phyloP scores from a whole-genome alignment of 2,113 vertebrate species.

The Nematolebias whitei region DNA sequence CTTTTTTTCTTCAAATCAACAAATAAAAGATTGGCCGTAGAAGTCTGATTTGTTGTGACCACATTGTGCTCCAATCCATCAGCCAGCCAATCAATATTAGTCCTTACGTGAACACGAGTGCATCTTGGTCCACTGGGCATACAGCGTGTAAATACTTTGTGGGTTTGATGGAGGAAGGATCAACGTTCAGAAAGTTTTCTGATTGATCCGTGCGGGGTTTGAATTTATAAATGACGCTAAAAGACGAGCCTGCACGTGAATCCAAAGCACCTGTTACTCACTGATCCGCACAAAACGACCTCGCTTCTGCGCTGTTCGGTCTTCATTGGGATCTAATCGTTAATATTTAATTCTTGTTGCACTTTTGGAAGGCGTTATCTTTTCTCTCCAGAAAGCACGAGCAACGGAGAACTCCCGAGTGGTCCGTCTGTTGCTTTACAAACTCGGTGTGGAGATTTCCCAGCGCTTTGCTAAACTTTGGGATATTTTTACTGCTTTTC shows the following conservation, averaged over 20 bases:
- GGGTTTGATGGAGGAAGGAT: not conserved
- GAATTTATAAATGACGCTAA: not conserved
- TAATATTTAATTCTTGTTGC: constrained; percentile 23
- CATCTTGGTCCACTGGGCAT: not conserved
- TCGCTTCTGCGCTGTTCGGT: not conserved
- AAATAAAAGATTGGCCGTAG: not conserved
- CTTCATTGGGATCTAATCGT: constrained; percentile 6
- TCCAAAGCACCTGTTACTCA: no score
- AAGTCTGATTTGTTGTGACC: not conserved
- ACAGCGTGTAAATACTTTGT: not conserved
- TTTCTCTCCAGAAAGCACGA: not conserved
- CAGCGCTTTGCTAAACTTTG: no score
- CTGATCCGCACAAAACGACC: no score
- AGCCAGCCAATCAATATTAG: not conserved
- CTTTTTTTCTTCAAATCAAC: constrained; percentile 6
- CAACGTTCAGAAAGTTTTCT: not conserved
- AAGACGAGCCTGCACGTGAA: no score
- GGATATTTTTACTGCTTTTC: no score
- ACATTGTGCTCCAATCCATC: not conserved
- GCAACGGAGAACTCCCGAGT: not conserved
- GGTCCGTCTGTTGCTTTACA: no score
- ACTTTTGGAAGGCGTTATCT: not conserved
- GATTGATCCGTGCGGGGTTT: not conserved
- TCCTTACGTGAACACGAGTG: not conserved
- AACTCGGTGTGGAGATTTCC: no score